Evolutionary conservation across 2,888 invertebrate genomes (phyloP).

Genomic region (Pseudococcus viburni): DNA sequence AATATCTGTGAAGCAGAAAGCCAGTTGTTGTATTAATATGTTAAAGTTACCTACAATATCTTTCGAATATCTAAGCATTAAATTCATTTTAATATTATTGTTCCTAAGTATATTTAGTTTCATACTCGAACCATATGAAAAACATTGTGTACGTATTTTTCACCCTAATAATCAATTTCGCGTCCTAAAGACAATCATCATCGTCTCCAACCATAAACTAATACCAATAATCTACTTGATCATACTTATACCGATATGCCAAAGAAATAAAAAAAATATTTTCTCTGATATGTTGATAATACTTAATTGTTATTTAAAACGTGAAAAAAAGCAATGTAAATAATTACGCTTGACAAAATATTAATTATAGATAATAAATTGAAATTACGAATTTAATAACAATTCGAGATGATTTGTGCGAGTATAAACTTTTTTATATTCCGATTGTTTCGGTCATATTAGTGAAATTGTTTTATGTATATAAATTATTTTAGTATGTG

Average conservation of each 20-base stretch:
- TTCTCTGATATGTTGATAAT: slow-evolving; percentile 10
- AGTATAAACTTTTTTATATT: background rate
- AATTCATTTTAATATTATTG: slow-evolving; percentile 64
- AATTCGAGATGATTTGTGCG: slow-evolving; percentile 1
- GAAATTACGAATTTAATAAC: slow-evolving; percentile 5
- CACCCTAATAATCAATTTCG: background rate
- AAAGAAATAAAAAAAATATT: slow-evolving; percentile 30
- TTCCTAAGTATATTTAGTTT: slow-evolving; percentile 65
- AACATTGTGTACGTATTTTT: background rate
- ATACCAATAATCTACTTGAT: slow-evolving; percentile 38
- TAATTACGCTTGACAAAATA: slow-evolving; percentile 5
- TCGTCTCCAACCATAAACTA: background rate
- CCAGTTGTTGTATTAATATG: slow-evolving; percentile 54
- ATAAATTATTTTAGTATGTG: background rate
- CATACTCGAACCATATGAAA: slow-evolving; percentile 23
- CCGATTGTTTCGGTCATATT: slow-evolving; percentile 1
- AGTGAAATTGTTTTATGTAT: slow-evolving; percentile 27
- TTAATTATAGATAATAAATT: background rate
- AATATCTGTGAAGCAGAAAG: slow-evolving; percentile 47
- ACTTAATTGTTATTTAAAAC: slow-evolving; percentile 21
- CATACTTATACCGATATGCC: slow-evolving; percentile 34
- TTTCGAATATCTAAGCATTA: slow-evolving; percentile 59
- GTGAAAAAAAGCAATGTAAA: slow-evolving; percentile 16
- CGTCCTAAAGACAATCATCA: slow-evolving; percentile 5
- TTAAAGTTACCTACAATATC: slow-evolving; percentile 66